These are phyloP conservation scores for Actenoides hombroni DNA, from an alignment of 2,113 vertebrate species.

Conservation along the genomic window DNA sequence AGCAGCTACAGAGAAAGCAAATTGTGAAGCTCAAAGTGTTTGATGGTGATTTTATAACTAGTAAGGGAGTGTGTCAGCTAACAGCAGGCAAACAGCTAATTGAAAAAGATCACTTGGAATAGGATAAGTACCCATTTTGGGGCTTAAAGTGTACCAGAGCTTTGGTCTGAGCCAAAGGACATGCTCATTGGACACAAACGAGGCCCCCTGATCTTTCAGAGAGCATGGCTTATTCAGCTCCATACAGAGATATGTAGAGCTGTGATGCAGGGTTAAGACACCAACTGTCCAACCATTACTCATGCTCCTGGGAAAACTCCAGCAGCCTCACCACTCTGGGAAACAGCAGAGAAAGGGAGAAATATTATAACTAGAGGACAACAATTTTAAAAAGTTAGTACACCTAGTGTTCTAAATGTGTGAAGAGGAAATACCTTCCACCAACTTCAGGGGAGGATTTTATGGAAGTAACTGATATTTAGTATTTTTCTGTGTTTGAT, in stretches of 20 bases:
- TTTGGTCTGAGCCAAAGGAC: background rate
- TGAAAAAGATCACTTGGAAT: background rate
- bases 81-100: background rate
- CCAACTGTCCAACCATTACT: background rate
- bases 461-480: background rate
- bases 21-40: background rate
- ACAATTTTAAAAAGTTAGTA: background rate
- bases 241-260: background rate
- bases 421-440: background rate
- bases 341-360: background rate
- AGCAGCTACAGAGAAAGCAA: background rate
- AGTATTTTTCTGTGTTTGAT: background rate
- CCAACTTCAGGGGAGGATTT: background rate
- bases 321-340: background rate
- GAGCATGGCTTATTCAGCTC: background rate
- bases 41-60: background rate
- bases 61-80: background rate
- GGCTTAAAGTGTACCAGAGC: background rate
- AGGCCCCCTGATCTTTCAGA: background rate
- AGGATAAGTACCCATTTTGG: background rate
- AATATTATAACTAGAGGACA: background rate
- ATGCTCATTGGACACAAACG: background rate
- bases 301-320: background rate
- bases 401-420: background rate
- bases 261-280: background rate